Base-by-base conservation (phyloP, 2,797 vertebrate species). In the Tapera naevia region DNA sequence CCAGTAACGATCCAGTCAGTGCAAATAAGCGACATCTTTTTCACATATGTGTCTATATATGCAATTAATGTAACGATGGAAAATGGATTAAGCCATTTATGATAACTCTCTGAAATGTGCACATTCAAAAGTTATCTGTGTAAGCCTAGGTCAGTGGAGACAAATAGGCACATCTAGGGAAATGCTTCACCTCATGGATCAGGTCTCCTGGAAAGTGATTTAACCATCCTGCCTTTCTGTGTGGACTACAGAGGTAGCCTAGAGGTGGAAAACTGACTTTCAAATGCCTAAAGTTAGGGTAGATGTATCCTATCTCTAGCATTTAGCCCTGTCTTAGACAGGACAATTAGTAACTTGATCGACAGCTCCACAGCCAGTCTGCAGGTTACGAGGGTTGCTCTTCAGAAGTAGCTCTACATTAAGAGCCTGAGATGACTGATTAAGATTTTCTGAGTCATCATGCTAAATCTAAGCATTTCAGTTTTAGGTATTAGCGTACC, bases 351-450 rank as follows among this genome's bases (percentile, higher is more conserved):
- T 24, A 15, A n/a, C 45, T 87, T 71, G 25, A 28, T 79, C 50
- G 5, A 33, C 79, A 21, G 21, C 61, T 61, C 8, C 30, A 6
- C 30, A 37, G 43, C 32, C 8, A 9, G 25, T 17, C 22, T 48
- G n/a, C 30, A 48, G 37, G 27, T 64, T 51, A 3, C 0, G 0
- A 70, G 45, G 25, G 19, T 18, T 86, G 28, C 41, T 35, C 6
- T 56, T 92, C 25, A 39, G 45, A 53, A 50, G 33, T 12, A 62
- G 33, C 28, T 80, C 24, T 75, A 2, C 32, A 11, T 50, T 46
- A 66, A 19, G 22, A 82, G 22, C 13, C 43, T 13, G 19, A 67
- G 28, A 51, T 72, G 27, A 54, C 41, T 60, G 67, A 60, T 39
- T 62, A 35, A 24, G 5, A 33, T 61, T 51, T 89, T 74, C 43